Conservation (phyloP, 2,113 vertebrate species). For the Elgaria multicarinata region DNA sequence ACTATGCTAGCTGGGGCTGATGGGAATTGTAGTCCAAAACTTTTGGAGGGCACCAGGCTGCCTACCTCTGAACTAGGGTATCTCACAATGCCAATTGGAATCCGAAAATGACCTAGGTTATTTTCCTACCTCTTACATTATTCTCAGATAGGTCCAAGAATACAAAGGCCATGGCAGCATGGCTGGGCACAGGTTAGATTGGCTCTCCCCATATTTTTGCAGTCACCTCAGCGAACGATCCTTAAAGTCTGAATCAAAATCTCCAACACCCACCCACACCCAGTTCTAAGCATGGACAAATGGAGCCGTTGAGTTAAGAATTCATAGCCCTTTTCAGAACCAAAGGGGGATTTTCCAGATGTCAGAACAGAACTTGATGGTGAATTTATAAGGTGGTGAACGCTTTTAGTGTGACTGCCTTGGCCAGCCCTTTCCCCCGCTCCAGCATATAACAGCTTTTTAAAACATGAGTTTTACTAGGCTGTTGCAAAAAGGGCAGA, state of each 20-base stretch:
- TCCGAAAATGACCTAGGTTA: background rate
- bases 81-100: background rate
- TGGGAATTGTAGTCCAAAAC: too few species aligned
- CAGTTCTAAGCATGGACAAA: background rate
- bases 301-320: background rate
- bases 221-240: background rate
- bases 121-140: background rate
- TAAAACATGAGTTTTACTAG: background rate
- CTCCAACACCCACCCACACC: background rate
- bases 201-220: background rate
- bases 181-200: background rate
- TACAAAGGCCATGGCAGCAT: background rate
- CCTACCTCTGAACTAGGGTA: too few species aligned
- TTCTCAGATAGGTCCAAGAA: background rate
- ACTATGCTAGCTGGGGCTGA: too few species aligned
- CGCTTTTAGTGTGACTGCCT: background rate
- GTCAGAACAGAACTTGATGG: constrained; percentile 10
- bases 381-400: constrained; percentile 55
- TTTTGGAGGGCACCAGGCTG: too few species aligned
- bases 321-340: background rate
- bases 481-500: constrained; percentile 28
- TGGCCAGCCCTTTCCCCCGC: constrained; percentile 17
- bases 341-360: background rate
- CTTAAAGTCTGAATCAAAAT: background rate
- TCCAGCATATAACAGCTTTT: constrained; percentile 25